These are phyloP conservation scores for Triops cancriformis DNA, from an alignment of 1,140 invertebrate genomes.

Conservation along the genomic window DNA sequence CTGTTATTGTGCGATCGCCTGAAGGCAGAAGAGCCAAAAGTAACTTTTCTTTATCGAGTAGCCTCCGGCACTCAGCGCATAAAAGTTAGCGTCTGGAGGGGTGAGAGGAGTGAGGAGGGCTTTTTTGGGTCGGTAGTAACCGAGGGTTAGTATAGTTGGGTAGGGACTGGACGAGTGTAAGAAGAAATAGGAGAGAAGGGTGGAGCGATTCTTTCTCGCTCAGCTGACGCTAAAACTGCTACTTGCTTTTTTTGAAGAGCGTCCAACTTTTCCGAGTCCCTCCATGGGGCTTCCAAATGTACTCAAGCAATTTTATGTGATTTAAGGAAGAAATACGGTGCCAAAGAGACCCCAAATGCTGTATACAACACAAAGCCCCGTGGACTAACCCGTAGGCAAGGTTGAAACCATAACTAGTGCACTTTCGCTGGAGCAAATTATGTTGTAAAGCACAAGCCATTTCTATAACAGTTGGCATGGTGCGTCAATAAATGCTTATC, in stretches of 20 bases:
- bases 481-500: no score
- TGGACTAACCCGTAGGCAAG: neutral
- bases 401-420: neutral
- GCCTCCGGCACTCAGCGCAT: neutral
- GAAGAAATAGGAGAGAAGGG: neutral
- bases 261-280: neutral
- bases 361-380: neutral
- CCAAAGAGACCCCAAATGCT: neutral
- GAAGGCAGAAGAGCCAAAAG: neutral
- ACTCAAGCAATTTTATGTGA: neutral
- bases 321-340: constrained; percentile 8
- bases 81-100: neutral
- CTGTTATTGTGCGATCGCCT: neutral
- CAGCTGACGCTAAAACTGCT: constrained; percentile 12
- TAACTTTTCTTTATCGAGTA: neutral
- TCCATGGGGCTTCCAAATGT: neutral
- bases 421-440: no score
- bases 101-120: neutral
- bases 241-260: neutral
- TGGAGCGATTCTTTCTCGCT: constrained; percentile 8
- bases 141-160: neutral
- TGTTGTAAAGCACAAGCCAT: no score
- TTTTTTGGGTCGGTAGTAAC: neutral
- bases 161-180: neutral
- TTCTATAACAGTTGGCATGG: no score